Base-by-base conservation (phyloP, 2,797 vertebrate species). In the Sebastes nivosus region DNA sequence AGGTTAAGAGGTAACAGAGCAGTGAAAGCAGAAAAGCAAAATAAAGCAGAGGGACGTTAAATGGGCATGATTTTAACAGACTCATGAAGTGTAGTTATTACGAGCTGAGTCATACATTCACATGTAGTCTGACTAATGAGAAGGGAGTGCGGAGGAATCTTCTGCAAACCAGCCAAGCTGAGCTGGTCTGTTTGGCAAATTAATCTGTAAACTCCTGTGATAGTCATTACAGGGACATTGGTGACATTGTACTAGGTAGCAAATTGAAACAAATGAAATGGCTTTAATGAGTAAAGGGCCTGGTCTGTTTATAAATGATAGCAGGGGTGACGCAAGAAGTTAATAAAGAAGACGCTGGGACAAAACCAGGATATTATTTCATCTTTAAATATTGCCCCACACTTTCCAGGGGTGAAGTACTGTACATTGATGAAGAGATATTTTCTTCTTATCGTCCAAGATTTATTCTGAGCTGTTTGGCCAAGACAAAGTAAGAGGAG, bases 351-450 rank as follows among this genome's bases (percentile, higher is more conserved):
- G 60, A 64, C 3, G n/a, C 59, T 11, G 36, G 52, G 52, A 87
- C 69, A 65, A 77, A 88, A 81, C 7, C 60, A 32, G 61, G 72
- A 75, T 69, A 82, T 87, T 68, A 77, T 87, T 86, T 79, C 60
- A 82, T 79, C 73, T 30, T 77, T 73, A 79, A 82, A 83, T 60
- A 64, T 81, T 84, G 79, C 57, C 64, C 69, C 72, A 54, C 38
- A 59, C 67, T 65, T 81, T 79, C 22, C 68, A 75, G 57, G 61
- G 67, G 55, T 82, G 70, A 89, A 77, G 80, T 77, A 65, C 80
- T 85, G 67, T 76, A 77, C 88, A 85, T 60, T 85, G 87, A 93
- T 87, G 80, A 92, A 89, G 84, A 92, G 81, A 87, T 84, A 79
- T 92, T 90, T 88, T 82, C 72, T 79, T 89, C 75, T 90, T 88